phyloP scores from a whole-genome alignment of 2,888 invertebrate genomes.

The Cremastobaeus sp. region DNA sequence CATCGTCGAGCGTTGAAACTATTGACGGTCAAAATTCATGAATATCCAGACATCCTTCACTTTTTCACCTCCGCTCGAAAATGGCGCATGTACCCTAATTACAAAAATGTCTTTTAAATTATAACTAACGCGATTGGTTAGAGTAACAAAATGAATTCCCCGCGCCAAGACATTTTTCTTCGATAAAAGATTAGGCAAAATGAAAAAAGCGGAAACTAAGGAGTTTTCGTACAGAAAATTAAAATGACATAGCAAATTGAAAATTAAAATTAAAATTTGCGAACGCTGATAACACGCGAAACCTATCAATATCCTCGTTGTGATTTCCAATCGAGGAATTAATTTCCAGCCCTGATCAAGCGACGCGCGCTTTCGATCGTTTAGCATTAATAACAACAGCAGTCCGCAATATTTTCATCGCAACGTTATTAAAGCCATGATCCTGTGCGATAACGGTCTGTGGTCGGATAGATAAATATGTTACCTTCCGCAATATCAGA shows the following conservation, averaged over 20 bases:
- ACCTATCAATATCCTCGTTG: too few relatives aligned
- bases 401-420: slow-evolving; percentile 23
- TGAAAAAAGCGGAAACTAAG: too few relatives aligned
- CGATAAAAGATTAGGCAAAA: neutral
- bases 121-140: neutral
- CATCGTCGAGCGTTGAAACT: slow-evolving; percentile 12
- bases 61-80: too few relatives aligned
- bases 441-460: slow-evolving; percentile 26
- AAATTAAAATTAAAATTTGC: too few relatives aligned
- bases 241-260: too few relatives aligned
- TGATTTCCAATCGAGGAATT: too few relatives aligned
- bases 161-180: neutral
- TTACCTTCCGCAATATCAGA: slow-evolving; percentile 33
- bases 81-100: slow-evolving; percentile 14
- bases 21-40: slow-evolving; percentile 44
- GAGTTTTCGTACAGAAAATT: too few relatives aligned
- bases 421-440: slow-evolving; percentile 31
- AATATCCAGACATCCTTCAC: slow-evolving; percentile 32
- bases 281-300: too few relatives aligned
- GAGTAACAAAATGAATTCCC: neutral
- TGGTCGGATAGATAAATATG: slow-evolving; percentile 44
- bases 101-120: slow-evolving; percentile 19
- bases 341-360: neutral
- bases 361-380: neutral
- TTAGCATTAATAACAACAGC: slow-evolving; percentile 9